Conservation (phyloP, 2,113 vertebrate species). For the Syrmaticus mikado region DNA sequence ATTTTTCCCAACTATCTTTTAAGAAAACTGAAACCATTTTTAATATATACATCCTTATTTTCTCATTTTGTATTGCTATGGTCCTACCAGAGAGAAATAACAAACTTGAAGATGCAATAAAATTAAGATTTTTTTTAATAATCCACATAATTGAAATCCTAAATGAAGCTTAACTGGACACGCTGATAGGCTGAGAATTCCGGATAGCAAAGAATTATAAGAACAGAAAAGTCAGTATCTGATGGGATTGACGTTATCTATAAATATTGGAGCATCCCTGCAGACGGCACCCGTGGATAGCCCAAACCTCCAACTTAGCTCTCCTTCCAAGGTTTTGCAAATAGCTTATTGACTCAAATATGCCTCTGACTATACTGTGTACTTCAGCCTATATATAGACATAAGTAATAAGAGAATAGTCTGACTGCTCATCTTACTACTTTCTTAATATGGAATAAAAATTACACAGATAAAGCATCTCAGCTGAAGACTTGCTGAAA, state of each 20-base stretch:
- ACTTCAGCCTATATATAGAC: background rate
- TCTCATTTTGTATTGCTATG: background rate
- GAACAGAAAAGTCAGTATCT: background rate
- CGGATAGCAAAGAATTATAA: background rate
- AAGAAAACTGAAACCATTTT: background rate
- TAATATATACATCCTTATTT: background rate
- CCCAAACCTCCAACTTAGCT: background rate
- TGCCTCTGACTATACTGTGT: background rate
- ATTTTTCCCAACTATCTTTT: background rate
- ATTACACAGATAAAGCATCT: background rate
- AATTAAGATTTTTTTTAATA: background rate
- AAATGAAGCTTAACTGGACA: background rate
- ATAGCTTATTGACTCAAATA: slow-evolving; percentile 10
- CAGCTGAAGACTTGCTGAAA: background rate
- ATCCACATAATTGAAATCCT: background rate
- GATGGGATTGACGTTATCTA: background rate
- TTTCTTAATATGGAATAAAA: background rate
- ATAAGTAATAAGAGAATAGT: background rate
- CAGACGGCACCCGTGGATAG: background rate
- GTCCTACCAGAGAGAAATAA: background rate
- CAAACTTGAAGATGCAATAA: background rate
- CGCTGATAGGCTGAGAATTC: background rate
- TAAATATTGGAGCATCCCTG: background rate
- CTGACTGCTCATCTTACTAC: background rate
- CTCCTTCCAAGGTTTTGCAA: background rate